A percentile compares a stretch with the other conserved stretches of the same genome.
phyloP scores from a whole-genome alignment of 2,113 vertebrate genomes.

The Progne subis region DNA sequence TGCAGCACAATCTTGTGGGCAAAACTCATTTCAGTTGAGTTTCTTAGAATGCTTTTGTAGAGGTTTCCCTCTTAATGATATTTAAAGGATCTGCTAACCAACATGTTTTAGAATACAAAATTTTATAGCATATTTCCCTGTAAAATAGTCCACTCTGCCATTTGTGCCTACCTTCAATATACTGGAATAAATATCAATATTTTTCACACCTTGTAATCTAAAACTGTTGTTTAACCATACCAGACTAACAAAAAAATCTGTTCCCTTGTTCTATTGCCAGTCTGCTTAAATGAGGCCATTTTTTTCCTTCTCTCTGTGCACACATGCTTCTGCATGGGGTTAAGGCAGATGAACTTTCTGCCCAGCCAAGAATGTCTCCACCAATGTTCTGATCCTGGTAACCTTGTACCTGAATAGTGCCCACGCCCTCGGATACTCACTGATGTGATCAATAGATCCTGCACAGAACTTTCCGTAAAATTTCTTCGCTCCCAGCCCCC shows the following conservation, averaged over 20 bases:
- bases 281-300: not conserved
- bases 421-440: constrained; percentile 78
- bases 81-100: not conserved
- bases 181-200: not conserved
- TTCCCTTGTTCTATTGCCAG: not conserved
- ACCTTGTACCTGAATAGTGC: not conserved
- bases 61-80: not conserved
- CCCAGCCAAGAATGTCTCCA: not conserved
- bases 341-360: not conserved
- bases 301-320: not conserved
- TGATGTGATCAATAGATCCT: constrained; percentile 96
- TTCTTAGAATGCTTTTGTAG: not conserved
- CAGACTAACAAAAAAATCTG: not conserved
- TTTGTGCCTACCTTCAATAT: not conserved
- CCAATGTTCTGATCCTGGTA: not conserved
- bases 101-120: not conserved
- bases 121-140: not conserved
- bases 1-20: not conserved
- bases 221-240: not conserved
- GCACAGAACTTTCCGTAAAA: constrained; percentile 98
- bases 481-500: constrained; percentile 94
- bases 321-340: rapidly evolving
- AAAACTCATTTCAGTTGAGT: not conserved
- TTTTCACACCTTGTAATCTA: not conserved
- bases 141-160: not conserved